Conservation (phyloP, 2,113 vertebrate species). For the Percina caprodes region DNA sequence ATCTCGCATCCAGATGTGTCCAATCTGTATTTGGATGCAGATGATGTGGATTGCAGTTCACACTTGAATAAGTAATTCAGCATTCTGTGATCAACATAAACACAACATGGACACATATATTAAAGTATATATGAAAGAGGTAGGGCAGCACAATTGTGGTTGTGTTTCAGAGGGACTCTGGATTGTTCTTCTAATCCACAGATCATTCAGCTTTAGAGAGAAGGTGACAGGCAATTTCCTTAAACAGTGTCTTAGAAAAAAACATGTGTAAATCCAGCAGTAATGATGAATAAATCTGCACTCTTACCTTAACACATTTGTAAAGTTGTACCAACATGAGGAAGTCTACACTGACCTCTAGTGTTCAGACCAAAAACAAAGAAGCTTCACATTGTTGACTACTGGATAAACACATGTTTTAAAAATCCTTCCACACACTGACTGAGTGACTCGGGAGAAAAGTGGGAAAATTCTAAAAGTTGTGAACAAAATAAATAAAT, state of each 20-base stretch:
- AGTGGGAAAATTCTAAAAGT: not conserved
- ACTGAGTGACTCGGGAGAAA: not conserved
- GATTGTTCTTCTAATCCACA: slow-evolving; percentile 10
- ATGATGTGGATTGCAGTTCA: not conserved
- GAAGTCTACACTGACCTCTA: slow-evolving; percentile 11
- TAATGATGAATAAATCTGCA: not conserved
- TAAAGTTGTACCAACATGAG: fast-evolving
- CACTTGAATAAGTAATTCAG: not conserved
- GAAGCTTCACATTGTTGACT: not conserved
- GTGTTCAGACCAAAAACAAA: not conserved
- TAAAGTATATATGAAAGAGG: slow-evolving; percentile 44
- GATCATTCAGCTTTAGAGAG: slow-evolving; percentile 17
- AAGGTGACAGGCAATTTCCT: not conserved
- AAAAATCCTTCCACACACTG: slow-evolving; percentile 3
- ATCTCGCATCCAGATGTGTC: not conserved
- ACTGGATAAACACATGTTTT: slow-evolving; percentile 49
- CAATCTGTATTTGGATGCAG: not conserved
- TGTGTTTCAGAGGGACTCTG: slow-evolving; percentile 10
- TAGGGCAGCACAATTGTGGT: not conserved
- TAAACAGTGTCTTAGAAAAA: not conserved
- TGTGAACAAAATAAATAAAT: not conserved
- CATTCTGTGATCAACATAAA: not conserved
- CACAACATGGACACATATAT: slow-evolving; percentile 51
- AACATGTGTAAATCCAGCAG: slow-evolving; percentile 53
- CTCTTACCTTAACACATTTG: not conserved